Conservation (phyloP, 2,888 invertebrate species). For the Tetranychus truncatus region DNA sequence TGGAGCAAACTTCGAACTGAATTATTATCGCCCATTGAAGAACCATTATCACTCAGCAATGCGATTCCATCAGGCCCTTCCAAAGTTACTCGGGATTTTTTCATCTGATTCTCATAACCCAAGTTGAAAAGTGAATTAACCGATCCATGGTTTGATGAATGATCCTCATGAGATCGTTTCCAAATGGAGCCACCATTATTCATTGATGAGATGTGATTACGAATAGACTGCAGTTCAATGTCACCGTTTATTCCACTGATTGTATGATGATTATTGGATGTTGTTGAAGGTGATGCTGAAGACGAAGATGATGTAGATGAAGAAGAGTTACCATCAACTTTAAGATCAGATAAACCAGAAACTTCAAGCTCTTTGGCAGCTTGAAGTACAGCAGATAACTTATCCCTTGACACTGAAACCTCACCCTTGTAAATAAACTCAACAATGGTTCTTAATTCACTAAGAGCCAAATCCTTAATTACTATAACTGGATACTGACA, state of each 20-base stretch:
- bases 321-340: conserved; percentile 1
- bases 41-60: not conserved
- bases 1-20: conserved; percentile 12
- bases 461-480: conserved; percentile 6
- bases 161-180: not conserved
- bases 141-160: not conserved
- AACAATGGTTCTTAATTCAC: conserved; percentile 12
- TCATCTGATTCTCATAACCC: not conserved
- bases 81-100: conserved; percentile 6
- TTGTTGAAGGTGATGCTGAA: no score
- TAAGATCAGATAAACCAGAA: conserved; percentile 10
- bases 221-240: not conserved
- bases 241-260: not conserved
- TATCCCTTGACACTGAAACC: conserved; percentile 13
- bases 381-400: conserved; percentile 7
- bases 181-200: not conserved
- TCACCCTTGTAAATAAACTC: conserved; percentile 17
- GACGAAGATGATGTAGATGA: no score
- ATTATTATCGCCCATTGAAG: not conserved
- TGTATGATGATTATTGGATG: not conserved
- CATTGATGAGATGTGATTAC: not conserved
- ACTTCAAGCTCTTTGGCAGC: conserved; percentile 16
- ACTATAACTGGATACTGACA: conserved; percentile 17
- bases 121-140: not conserved
- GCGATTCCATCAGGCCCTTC: conserved; percentile 3